Evolutionary conservation across 2,888 invertebrate genomes (phyloP).

Genomic region (Hydriomena furcata): DNA sequence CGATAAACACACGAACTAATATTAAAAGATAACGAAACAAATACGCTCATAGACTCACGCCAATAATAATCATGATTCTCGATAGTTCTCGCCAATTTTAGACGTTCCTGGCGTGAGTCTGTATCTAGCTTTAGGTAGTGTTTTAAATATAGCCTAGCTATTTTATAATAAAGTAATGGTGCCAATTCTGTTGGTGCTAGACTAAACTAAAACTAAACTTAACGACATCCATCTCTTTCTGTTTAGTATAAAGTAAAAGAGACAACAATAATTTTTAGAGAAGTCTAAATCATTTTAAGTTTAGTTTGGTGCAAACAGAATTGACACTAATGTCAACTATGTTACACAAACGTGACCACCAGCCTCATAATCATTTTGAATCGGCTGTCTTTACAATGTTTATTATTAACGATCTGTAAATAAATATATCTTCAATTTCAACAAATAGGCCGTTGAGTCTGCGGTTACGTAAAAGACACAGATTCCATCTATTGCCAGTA

Average conservation of each 20-base stretch:
- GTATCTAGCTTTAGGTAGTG: background rate
- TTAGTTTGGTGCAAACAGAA: too few species aligned
- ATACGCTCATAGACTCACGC: background rate
- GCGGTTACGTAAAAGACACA: background rate
- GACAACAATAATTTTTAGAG: too few species aligned
- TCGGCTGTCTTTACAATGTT: background rate
- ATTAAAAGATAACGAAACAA: background rate
- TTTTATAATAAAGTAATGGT: too few species aligned
- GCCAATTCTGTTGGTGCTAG: too few species aligned
- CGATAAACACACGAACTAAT: too few species aligned
- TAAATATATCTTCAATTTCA: constrained; percentile 7
- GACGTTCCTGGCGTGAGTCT: constrained; percentile 1
- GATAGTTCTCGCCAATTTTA: background rate
- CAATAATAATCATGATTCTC: background rate
- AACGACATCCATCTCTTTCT: background rate
- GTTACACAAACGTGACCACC: background rate
- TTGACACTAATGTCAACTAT: constrained; percentile 1
- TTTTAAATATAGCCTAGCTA: background rate
- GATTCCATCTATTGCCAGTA: background rate
- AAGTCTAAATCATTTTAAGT: too few species aligned
- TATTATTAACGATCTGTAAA: constrained; percentile 2
- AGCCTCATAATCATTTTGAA: background rate
- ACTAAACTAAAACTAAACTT: background rate
- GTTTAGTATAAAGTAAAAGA: too few species aligned
- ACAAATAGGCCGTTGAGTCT: constrained; percentile 16